Evolutionary conservation across 1,140 invertebrate genomes (phyloP).

Genomic region (Halictus rubicundus): DNA sequence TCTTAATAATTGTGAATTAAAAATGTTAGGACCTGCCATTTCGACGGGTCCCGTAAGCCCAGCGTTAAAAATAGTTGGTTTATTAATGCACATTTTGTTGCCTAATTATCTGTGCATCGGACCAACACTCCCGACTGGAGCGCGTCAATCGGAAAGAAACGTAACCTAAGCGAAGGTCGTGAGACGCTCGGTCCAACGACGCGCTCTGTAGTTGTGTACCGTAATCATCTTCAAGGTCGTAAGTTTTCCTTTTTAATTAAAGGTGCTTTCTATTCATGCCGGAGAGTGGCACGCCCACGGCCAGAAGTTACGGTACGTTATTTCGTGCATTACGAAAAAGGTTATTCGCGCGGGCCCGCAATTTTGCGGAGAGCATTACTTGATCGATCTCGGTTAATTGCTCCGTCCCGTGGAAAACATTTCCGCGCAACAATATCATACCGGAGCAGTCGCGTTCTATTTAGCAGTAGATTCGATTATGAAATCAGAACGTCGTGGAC

Average conservation of each 20-base stretch:
- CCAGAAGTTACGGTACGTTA: constrained; percentile 65
- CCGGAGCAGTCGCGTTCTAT: too few relatives aligned
- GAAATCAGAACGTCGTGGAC: neutral
- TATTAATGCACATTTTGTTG: too few relatives aligned
- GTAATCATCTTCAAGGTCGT: constrained; percentile 61
- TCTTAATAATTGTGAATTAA: too few relatives aligned
- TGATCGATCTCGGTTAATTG: constrained; percentile 51
- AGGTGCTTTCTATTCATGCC: constrained; percentile 70
- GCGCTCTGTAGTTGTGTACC: neutral
- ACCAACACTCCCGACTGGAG: too few relatives aligned
- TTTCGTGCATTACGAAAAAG: constrained; percentile 63
- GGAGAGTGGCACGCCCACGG: constrained; percentile 56
- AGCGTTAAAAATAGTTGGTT: too few relatives aligned
- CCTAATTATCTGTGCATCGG: too few relatives aligned
- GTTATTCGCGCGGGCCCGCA: constrained; percentile 51
- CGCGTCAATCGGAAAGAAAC: neutral
- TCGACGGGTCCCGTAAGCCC: too few relatives aligned
- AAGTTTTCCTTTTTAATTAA: constrained; percentile 70
- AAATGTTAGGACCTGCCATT: too few relatives aligned
- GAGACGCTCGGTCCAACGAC: neutral
- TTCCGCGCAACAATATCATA: too few relatives aligned
- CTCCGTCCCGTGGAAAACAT: neutral
- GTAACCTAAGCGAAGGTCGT: neutral
- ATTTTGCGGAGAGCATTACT: neutral
- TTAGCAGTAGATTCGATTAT: neutral